Evolutionary conservation across 2,888 invertebrate species (phyloP).

Genomic region (Pristionchus fissidentatus): DNA sequence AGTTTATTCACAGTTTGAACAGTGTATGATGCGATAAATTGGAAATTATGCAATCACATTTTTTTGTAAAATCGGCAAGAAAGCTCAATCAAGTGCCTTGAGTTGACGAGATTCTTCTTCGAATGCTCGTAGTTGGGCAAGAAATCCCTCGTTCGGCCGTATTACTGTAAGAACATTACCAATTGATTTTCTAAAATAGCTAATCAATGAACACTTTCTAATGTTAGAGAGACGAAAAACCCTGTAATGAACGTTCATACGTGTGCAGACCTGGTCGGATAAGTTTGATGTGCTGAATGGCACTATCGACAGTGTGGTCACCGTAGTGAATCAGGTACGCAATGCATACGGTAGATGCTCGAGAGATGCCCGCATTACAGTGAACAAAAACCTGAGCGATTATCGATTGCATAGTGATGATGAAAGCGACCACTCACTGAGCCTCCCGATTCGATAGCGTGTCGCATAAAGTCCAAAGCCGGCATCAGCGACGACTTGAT

Average conservation of each 20-base stretch:
- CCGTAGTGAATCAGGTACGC: slow-evolving; percentile 75
- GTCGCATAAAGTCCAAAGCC: slow-evolving; percentile 74
- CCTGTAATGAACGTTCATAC: slow-evolving; percentile 14
- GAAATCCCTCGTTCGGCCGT: slow-evolving; percentile 70
- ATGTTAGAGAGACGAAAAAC: no score
- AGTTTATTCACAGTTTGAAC: not conserved
- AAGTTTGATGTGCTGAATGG: slow-evolving; percentile 74
- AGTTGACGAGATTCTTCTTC: slow-evolving; percentile 52
- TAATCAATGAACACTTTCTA: not conserved
- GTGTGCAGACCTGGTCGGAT: slow-evolving; percentile 68
- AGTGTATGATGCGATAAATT: not conserved
- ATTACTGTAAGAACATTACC: slow-evolving; percentile 55
- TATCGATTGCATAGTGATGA: not conserved
- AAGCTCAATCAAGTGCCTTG: not conserved
- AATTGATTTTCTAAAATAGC: not conserved
- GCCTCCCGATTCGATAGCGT: slow-evolving; percentile 63
- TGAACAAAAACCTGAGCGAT: slow-evolving; percentile 68
- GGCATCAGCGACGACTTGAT: not conserved
- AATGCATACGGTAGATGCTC: slow-evolving; percentile 77
- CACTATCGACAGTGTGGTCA: slow-evolving; percentile 53
- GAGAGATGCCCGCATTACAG: slow-evolving; percentile 76
- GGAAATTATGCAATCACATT: not conserved
- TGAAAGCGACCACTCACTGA: slow-evolving; percentile 48
- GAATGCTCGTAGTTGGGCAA: slow-evolving; percentile 64
- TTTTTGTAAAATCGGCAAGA: not conserved